Conservation (phyloP, 1,140 invertebrate genomes). For the Bradynema listronoti region DNA sequence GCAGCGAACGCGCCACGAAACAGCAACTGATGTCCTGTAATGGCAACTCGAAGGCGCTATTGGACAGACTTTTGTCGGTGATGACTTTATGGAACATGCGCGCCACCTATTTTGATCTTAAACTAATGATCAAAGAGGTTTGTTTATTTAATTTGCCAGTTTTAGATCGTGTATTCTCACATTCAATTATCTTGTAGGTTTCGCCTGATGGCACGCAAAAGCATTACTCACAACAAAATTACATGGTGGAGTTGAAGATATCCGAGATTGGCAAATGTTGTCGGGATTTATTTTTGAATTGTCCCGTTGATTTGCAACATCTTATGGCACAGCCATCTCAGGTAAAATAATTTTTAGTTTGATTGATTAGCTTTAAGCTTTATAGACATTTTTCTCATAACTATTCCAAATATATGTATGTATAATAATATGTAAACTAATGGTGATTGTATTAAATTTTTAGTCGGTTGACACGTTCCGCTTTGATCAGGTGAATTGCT, state of each 20-base stretch:
- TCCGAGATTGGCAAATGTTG: constrained; percentile 30
- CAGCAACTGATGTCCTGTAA: constrained; percentile 31
- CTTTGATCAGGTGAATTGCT: constrained; percentile 41
- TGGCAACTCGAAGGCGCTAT: constrained; percentile 22
- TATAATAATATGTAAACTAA: too few relatives aligned
- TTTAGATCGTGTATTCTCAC: neutral
- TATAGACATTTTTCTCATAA: too few relatives aligned
- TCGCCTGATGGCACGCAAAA: constrained; percentile 20
- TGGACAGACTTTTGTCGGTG: constrained; percentile 45
- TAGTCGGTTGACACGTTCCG: constrained; percentile 13
- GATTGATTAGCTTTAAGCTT: too few relatives aligned
- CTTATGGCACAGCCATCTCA: too few relatives aligned
- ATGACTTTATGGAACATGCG: constrained; percentile 46
- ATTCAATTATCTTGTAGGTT: constrained; percentile 32
- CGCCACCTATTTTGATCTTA: constrained; percentile 45
- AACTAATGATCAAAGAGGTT: constrained; percentile 38
- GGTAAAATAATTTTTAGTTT: too few relatives aligned
- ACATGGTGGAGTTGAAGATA: constrained; percentile 22
- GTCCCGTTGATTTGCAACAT: too few relatives aligned
- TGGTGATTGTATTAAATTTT: neutral
- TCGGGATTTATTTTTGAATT: constrained; percentile 35
- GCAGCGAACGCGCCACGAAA: constrained; percentile 39
- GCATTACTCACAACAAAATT: constrained; percentile 8
- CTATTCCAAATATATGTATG: too few relatives aligned
- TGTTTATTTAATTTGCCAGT: neutral